Evolutionary conservation across 2,797 vertebrate genomes (phyloP), one percentile per base, ranked within the genome.

Genomic region (Myiotriccus ornatus): DNA sequence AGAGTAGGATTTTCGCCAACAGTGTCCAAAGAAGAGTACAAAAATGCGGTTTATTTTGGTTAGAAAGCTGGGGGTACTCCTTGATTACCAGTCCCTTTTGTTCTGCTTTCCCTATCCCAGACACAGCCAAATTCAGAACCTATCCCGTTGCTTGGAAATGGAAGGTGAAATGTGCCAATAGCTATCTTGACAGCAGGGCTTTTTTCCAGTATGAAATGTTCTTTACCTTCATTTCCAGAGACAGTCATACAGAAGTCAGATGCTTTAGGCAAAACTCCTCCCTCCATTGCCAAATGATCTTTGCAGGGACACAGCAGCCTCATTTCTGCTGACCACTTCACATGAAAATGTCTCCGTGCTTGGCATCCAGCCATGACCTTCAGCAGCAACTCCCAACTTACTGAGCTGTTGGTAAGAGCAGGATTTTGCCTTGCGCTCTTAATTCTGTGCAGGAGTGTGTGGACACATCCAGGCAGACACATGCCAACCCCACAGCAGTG

Each of bases 171-270:
- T 86, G 44, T 35, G 10, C 79, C 76, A 88, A 86, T 7, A 94
- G 25, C 82, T 78, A 86, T 65, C 83, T 86, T 3, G 1, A 81
- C 73, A 87, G 80, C 55, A 60, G 59, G 76, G 63, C 21, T 71
- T 79, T 93, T 78, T 87, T 84, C 77, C 91, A 93, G 52, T 44
- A n/a, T 90, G 67, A 81, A 82, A 73, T 63, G 77, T 76, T 94
- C 89, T 90, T 94, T 90, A 88, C 59, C 94, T 93, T 35, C 74
- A 81, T 84, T 93, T 89, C 94, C 67, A 92, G 87, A 73, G 59
- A 67, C 27, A 83, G 71, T 47, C 59, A 50, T 39, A 76, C 43
- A 65, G 62, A 93, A 88, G 73, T 81, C 76, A 92, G 57, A 77
- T 86, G 79, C 85, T 88, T 59, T 50, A 79, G 49, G 60, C 84